Conservation (phyloP, 2,888 invertebrate genomes). For the Pyrrhia umbra region DNA sequence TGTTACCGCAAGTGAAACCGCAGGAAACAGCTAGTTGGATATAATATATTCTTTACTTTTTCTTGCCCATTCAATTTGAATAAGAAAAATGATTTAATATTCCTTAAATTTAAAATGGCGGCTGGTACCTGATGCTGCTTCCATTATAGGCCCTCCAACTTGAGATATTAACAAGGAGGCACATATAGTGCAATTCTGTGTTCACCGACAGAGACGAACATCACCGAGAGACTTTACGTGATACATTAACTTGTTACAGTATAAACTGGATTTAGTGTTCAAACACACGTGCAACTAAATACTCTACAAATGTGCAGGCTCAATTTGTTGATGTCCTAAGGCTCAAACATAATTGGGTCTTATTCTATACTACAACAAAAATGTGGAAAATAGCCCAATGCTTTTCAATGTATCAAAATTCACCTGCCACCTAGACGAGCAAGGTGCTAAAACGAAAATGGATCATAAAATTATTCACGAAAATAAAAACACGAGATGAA, state of each 20-base stretch:
- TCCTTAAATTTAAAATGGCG: too few relatives aligned
- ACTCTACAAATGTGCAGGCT: constrained; percentile 15
- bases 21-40: too few relatives aligned
- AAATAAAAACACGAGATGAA: constrained; percentile 67
- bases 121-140: background rate
- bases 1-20: too few relatives aligned
- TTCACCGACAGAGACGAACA: constrained; percentile 20
- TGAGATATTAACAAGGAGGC: constrained; percentile 7
- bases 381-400: constrained; percentile 7
- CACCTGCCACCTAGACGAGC: constrained; percentile 22
- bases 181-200: constrained; percentile 44
- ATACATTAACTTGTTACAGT: constrained; percentile 33
- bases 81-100: too few relatives aligned
- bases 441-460: constrained; percentile 58
- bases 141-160: background rate
- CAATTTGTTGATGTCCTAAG: background rate
- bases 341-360: constrained; percentile 6
- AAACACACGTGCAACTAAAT: constrained; percentile 14
- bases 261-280: constrained; percentile 29
- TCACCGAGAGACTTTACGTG: constrained; percentile 15
- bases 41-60: constrained; percentile 39
- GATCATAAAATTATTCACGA: constrained; percentile 70
- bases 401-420: constrained; percentile 6
- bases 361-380: background rate
- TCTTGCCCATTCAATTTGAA: background rate